A percentile compares a stretch with the other conserved stretches of the same genome.
Evolutionary conservation across 2,113 vertebrate genomes (phyloP).

Genomic region (Micronycteris hirsuta): DNA sequence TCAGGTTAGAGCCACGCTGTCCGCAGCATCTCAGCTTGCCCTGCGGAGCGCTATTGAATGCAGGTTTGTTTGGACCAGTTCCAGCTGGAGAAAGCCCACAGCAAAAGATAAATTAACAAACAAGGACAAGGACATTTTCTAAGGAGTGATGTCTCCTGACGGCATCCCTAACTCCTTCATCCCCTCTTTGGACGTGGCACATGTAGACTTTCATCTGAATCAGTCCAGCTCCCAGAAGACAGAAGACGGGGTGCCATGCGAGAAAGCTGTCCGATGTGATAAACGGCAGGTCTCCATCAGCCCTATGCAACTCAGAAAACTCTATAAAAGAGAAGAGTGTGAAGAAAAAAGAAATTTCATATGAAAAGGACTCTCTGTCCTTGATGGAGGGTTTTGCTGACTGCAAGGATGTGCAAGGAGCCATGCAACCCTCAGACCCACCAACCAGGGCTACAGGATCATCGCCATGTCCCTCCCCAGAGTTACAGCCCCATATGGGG

Average conservation of each 20-base stretch:
- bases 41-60: conserved; percentile 69
- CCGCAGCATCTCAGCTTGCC: conserved; percentile 41
- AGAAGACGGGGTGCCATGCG: not conserved
- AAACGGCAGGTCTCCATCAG: conserved; percentile 27
- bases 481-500: conserved; percentile 75
- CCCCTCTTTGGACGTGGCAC: conserved; percentile 72
- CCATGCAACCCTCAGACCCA: conserved; percentile 66
- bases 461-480: conserved; percentile 76
- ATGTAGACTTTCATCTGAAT: conserved; percentile 34
- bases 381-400: not conserved
- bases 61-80: conserved; percentile 62
- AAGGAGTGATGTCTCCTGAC: conserved; percentile 78
- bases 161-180: conserved; percentile 81
- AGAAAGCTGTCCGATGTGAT: not conserved
- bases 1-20: conserved; percentile 65
- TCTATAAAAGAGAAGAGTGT: conserved; percentile 19
- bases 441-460: conserved; percentile 73
- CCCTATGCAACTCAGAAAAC: conserved; percentile 63
- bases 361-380: conserved; percentile 55
- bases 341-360: conserved; percentile 16
- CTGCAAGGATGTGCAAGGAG: conserved; percentile 47
- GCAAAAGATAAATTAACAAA: conserved; percentile 49
- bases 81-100: conserved; percentile 55
- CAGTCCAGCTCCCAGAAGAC: not conserved
- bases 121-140: conserved; percentile 72